phyloP scores from a whole-genome alignment of 2,888 invertebrate species.

The Rhingia campestris region DNA sequence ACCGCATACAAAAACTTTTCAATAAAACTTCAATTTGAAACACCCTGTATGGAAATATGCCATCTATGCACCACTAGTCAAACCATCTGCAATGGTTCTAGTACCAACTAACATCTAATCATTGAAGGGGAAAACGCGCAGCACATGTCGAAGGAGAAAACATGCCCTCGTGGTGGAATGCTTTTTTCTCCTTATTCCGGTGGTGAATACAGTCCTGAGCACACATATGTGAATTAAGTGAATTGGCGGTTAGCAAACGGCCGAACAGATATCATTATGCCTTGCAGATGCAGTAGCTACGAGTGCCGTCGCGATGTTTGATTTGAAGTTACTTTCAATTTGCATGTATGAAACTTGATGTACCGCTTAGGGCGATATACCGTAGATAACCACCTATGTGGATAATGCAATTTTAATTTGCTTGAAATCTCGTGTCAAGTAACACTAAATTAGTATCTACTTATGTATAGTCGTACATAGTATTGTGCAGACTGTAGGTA shows the following conservation, averaged over 20 bases:
- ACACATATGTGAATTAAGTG: no score
- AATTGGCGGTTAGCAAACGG: no score
- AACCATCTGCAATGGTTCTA: not conserved
- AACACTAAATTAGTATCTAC: constrained; percentile 34
- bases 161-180: constrained; percentile 11
- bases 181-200: constrained; percentile 15
- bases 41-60: not conserved
- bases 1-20: no score
- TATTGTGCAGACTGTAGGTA: not conserved
- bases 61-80: not conserved
- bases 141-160: constrained; percentile 21
- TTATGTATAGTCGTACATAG: not conserved
- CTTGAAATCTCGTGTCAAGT: constrained; percentile 31
- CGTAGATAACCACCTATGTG: not conserved
- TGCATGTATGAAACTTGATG: not conserved
- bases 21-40: no score
- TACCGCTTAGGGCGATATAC: not conserved
- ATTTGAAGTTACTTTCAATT: no score
- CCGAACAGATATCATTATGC: not conserved
- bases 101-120: not conserved
- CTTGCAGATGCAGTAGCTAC: not conserved
- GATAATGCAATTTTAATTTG: constrained; percentile 33
- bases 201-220: not conserved
- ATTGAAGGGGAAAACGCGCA: constrained; percentile 22
- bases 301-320: constrained; percentile 1